These are phyloP conservation scores for Spinibarbus caldwelli DNA, from an alignment of 2,797 vertebrate genomes.

Conservation along the genomic window DNA sequence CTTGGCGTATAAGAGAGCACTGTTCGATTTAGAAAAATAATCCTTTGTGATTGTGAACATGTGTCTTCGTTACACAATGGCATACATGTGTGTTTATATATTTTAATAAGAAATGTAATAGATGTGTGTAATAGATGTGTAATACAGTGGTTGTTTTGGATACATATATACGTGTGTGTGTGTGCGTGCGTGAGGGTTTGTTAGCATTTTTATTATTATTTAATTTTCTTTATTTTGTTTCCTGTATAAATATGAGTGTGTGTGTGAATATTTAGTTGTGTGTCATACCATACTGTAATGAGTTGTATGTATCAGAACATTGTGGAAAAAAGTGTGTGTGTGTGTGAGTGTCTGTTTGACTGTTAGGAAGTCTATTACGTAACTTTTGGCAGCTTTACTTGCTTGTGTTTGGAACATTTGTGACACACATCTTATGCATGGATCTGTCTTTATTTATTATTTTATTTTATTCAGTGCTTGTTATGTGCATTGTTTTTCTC, in stretches of 20 bases:
- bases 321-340: neutral
- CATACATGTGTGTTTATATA: slow-evolving; percentile 52
- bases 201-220: slow-evolving; percentile 5
- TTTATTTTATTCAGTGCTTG: neutral
- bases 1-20: slow-evolving; percentile 74
- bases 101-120: slow-evolving; percentile 38
- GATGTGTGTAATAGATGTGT: slow-evolving; percentile 52
- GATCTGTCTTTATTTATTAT: slow-evolving; percentile 15
- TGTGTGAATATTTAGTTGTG: slow-evolving; percentile 69
- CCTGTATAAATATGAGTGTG: slow-evolving; percentile 66
- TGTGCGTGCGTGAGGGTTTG: slow-evolving; percentile 15
- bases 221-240: slow-evolving; percentile 68
- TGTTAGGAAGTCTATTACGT: slow-evolving; percentile 67
- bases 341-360: slow-evolving; percentile 43
- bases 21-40: slow-evolving; percentile 76
- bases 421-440: slow-evolving; percentile 50
- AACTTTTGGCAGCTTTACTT: slow-evolving; percentile 63
- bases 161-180: slow-evolving; percentile 2
- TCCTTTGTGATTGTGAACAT: slow-evolving; percentile 74
- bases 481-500: neutral
- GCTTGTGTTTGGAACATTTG: slow-evolving; percentile 61
- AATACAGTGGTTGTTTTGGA: slow-evolving; percentile 43
- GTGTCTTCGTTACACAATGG: slow-evolving; percentile 49
- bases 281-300: slow-evolving; percentile 68
- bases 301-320: slow-evolving; percentile 15